Evolutionary conservation across 1,140 invertebrate genomes (phyloP), one percentile per base, ranked within the genome.

Genomic region (Paraescarpia echinospica): DNA sequence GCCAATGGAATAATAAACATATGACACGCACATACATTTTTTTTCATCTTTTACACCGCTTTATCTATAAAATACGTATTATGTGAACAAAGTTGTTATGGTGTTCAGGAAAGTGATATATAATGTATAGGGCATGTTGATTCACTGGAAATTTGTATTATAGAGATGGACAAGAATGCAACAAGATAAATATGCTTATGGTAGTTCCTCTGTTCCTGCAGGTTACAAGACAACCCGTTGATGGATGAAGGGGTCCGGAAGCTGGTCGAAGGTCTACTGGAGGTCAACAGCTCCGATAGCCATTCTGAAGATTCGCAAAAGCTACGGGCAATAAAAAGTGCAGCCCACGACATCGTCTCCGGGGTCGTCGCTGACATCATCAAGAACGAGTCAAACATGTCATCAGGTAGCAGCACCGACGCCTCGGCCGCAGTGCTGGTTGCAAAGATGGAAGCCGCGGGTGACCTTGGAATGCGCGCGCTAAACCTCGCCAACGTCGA

Each of bases 181-280:
- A 6, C 41, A 4, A 77, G 27, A 34, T 34, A 90, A 90, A 9
- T 90, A 27, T 90, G 48, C 12, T 33, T 33, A 34, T 88, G 18
- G n/a, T 92, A 22, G 35, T 35, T 92, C 9, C 41, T 41, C 12
- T 27, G 12, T 91, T 92, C 34, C 77, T 92, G 12, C 77, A 93
- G 93, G 31, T 91, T 93, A 27, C 91, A 93, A 41, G 93, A 89
- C 34, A 93, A 93, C 35, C 93, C 93, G 33, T 34, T 93, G 31
- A 91, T 34, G 31, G 93, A 93, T 35, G 91, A 35, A n/a, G 93
- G 93, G 1, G 92, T 89, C 33, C 41, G 48, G 34, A 51, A 34
- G 31, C 5, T 93, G 35, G 51, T 92, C n/a, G 90, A n/a, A 90
- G 91, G 89, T 34, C 35, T 93, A 22, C 8, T 51, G 31, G 35